Base-by-base conservation (phyloP, 2,888 invertebrate species). In the Ornithoptera alexandrae region DNA sequence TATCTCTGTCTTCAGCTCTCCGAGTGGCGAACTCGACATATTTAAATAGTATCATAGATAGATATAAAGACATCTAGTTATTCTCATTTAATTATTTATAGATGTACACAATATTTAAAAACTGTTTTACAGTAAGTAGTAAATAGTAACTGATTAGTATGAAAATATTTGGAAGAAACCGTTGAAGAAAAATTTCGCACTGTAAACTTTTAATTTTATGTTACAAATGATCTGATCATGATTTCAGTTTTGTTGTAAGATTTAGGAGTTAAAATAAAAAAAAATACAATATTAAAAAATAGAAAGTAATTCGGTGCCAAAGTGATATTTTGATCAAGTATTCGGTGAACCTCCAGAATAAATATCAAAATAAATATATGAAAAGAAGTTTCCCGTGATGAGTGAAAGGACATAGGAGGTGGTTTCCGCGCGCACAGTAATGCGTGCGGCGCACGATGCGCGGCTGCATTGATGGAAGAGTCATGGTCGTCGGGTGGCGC, bases 401-500 rank as follows among this genome's bases (percentile, higher is more conserved):
- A 77, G 81, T 72, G 77, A 75, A 71, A 81, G 87, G 87, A 90
- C 85, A 89, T 90, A 89, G 88, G 81, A 77, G 79, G 79, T 76
- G 76, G 80, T 74, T 82, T 83, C 78, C 82, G 79, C 80, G 77
- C 78, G 80, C 80, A 81, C 82, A 88, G 90, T 90, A 84, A 90
- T 91, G 91, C 77, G 79, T 79, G 64, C 72, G 74, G 85, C 87
- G 85, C 90, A 92, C 82, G 81, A 92, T 92, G 92, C 88, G 86
- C 90, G 80, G 81, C 81, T 81, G 90, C 83, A 81, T 90, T 92
- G 85, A 92, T 92, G 92, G 92, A 92, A 92, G 92, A 92, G 85
- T 92, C 92, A 81, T 92, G 92, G 92, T 92, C 92, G 87, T 92
- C 92, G 86, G 89, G 93, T 88, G 90, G 93, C 83, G 91, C 91